Percentiles rank a stretch among this genome's conserved stretches.
Conservation (phyloP, 2,113 vertebrate species). For the Clarias magur region DNA sequence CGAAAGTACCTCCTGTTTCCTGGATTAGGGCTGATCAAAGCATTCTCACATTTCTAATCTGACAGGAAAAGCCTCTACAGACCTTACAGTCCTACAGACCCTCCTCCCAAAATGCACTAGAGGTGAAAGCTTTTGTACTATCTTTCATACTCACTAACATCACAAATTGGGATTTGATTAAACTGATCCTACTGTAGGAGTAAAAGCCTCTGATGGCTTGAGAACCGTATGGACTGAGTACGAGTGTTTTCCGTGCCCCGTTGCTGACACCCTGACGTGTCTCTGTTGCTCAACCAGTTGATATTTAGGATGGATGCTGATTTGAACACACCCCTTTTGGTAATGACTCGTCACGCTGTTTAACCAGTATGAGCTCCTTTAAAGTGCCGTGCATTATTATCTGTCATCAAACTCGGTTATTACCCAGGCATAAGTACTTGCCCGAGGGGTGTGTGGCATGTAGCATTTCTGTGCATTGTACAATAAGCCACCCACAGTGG, state of each 20-base stretch:
- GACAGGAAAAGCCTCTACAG: conserved; percentile 1
- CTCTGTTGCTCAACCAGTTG: conserved; percentile 9
- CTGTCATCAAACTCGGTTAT: conserved; percentile 31
- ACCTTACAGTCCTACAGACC: background rate
- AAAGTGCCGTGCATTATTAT: conserved; percentile 20
- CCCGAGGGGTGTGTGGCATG: conserved; percentile 12
- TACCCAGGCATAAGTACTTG: conserved; percentile 13
- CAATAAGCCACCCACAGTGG: conserved; percentile 46
- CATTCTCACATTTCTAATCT: conserved; percentile 53
- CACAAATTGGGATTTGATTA: background rate
- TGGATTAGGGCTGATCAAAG: conserved; percentile 68
- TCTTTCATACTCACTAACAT: background rate
- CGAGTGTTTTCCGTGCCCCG: background rate
- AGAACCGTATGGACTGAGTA: background rate
- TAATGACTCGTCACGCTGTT: conserved; percentile 21
- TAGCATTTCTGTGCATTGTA: background rate
- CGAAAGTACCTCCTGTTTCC: conserved; percentile 46
- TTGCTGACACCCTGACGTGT: no score
- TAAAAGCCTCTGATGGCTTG: background rate
- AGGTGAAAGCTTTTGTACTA: background rate
- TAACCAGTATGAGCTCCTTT: conserved; percentile 22
- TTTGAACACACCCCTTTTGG: conserved; percentile 14
- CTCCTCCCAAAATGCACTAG: background rate
- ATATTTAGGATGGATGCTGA: background rate
- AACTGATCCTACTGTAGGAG: background rate